These are phyloP conservation scores for Cheirogaleus medius DNA, from an alignment of 2,113 vertebrate genomes.

Conservation along the genomic window DNA sequence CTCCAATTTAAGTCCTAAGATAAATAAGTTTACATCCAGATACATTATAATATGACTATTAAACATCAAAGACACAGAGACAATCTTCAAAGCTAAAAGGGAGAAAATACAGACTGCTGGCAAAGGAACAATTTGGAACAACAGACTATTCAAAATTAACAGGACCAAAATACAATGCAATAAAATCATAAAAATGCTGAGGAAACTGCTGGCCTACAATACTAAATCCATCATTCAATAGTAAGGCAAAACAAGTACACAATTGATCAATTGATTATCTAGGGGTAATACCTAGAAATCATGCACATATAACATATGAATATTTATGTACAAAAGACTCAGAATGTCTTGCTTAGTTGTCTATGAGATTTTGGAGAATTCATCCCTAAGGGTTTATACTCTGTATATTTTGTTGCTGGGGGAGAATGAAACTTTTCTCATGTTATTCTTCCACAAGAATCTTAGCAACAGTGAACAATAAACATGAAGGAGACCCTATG, in stretches of 20 bases:
- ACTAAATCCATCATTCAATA: background rate
- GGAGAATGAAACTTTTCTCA: constrained; percentile 11
- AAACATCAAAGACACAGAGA: background rate
- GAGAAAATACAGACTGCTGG: background rate
- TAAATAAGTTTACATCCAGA: background rate
- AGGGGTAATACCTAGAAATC: background rate
- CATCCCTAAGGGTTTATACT: background rate
- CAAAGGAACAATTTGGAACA: constrained; percentile 21
- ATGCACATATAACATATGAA: background rate
- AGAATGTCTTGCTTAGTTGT: constrained; percentile 9
- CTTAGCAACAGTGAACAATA: background rate
- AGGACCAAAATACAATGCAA: background rate
- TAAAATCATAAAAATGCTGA: background rate
- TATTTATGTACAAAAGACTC: constrained; percentile 20
- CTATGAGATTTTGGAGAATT: background rate
- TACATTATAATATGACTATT: background rate
- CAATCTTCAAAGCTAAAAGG: background rate
- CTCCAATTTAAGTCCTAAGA: background rate
- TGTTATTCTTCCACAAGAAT: background rate
- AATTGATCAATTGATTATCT: background rate
- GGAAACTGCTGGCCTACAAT: background rate
- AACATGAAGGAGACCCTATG: background rate
- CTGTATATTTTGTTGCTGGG: background rate
- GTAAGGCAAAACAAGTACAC: background rate
- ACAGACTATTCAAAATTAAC: constrained; percentile 29